Base-by-base conservation (phyloP, 2,113 vertebrate species). In the Lota lota region DNA sequence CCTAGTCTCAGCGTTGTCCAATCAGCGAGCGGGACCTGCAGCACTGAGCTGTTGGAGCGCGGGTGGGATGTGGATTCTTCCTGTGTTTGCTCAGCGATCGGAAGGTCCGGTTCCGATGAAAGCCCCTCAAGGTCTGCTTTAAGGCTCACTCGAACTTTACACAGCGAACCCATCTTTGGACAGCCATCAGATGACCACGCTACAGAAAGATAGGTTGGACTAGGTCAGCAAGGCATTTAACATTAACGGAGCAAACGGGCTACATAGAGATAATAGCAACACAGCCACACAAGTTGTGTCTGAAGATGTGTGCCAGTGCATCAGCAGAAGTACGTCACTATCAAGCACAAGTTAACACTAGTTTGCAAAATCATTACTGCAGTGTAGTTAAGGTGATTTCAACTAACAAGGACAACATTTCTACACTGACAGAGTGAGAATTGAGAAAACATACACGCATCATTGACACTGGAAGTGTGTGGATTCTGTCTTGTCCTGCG, bases 81-180 rank as follows among this genome's bases (percentile, higher is more conserved):
- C 17, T 72, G 76, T 40, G 47, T 22, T 33, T 61, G 16, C 53
- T 73, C 73, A 59, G 66, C 0, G 10, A 24, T 4, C 11, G 12
- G 57, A 28, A 14, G 17, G 5, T 56, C 53, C 2, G 16, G 18
- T 3, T n/a, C 53, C 3, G 53, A 56, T 2, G 53, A 14, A 56
- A 12, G 36, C 19, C 76, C 79, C 51, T 77, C 72, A 2, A 0
- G 0, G 19, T 63, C n/a, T 17, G 58, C 64, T 75, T 83, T 83
- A 17, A 81, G 69, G 21, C 33, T 21, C 40, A 93, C 87, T 66
- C 77, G 80, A 54, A 96, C 87, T 58, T 36, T 83, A 75, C 95
- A 96, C 16, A 85, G 36, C 1, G 94, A 94, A 8, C 93, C 93
- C 77, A 94, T 71, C 67, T 88, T 85, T 7, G 95, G 94, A 63